These are phyloP conservation scores for Caenorhabditis afra DNA, from an alignment of 2,888 invertebrate species.

Conservation along the genomic window DNA sequence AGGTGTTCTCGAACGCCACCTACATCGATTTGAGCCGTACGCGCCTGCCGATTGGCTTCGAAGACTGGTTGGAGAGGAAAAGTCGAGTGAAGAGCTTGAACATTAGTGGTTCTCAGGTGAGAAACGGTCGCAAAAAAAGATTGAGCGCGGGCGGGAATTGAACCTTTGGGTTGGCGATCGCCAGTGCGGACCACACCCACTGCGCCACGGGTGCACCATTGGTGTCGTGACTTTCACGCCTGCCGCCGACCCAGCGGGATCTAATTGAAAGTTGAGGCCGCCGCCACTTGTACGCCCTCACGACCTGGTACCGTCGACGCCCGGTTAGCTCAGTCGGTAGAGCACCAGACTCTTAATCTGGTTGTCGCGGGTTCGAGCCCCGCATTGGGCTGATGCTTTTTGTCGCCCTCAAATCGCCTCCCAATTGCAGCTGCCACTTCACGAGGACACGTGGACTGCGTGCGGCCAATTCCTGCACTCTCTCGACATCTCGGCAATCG, in stretches of 20 bases:
- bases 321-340: slow-evolving; percentile 80
- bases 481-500: slow-evolving; percentile 72
- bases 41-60: slow-evolving; percentile 57
- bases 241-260: background rate
- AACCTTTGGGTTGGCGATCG: too few species aligned
- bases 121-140: too few species aligned
- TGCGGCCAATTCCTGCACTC: slow-evolving; percentile 71
- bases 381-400: slow-evolving; percentile 74
- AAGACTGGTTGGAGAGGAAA: slow-evolving; percentile 63
- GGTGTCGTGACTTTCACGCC: too few species aligned
- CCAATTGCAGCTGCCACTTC: slow-evolving; percentile 35
- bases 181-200: background rate
- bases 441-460: slow-evolving; percentile 66
- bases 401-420: background rate
- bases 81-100: slow-evolving; percentile 64
- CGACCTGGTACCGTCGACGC: slow-evolving; percentile 36
- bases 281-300: background rate
- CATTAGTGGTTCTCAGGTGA: slow-evolving; percentile 63
- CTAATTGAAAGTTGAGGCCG: background rate
- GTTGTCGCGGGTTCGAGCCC: slow-evolving; percentile 80
- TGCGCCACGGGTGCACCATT: background rate
- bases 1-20: slow-evolving; percentile 60
- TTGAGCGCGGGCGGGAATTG: too few species aligned
- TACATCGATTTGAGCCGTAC: slow-evolving; percentile 61
- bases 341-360: slow-evolving; percentile 80